Conservation (phyloP, 2,888 invertebrate species). For the Hesperia comma region DNA sequence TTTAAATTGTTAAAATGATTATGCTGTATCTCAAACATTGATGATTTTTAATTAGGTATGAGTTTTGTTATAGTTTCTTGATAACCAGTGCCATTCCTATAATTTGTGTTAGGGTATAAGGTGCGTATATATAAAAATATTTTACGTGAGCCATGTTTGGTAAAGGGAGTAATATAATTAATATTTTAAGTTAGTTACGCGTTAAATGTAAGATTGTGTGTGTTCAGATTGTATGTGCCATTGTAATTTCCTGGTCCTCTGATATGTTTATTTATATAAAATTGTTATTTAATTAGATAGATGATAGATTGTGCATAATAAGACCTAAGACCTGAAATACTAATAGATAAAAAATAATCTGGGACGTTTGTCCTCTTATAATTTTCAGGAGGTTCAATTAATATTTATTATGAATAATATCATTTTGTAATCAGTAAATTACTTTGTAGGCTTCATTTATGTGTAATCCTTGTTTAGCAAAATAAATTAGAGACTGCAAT, state of each 20-base stretch:
- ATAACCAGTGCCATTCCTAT: constrained; percentile 5
- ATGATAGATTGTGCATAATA: not conserved
- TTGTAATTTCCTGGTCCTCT: not conserved
- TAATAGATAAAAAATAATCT: too few species aligned
- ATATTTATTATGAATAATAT: too few species aligned
- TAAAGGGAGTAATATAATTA: not conserved
- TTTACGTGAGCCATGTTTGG: not conserved
- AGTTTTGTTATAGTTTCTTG: too few species aligned
- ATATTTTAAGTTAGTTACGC: not conserved
- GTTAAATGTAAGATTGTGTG: not conserved
- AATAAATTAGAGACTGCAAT: too few species aligned
- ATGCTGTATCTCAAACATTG: too few species aligned
- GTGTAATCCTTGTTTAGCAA: too few species aligned
- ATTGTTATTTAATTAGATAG: not conserved
- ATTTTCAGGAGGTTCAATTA: too few species aligned
- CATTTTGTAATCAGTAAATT: too few species aligned
- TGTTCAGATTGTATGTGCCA: not conserved
- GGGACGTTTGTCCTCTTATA: too few species aligned
- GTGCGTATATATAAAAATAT: not conserved
- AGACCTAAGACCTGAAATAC: not conserved
- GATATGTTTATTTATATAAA: not conserved
- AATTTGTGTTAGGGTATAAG: not conserved
- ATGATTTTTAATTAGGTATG: too few species aligned
- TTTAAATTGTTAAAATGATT: too few species aligned
- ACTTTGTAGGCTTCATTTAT: too few species aligned